Evolutionary conservation across 2,888 invertebrate species (phyloP), one percentile per base, ranked within the genome.

Genomic region (Eupsilia transversa): DNA sequence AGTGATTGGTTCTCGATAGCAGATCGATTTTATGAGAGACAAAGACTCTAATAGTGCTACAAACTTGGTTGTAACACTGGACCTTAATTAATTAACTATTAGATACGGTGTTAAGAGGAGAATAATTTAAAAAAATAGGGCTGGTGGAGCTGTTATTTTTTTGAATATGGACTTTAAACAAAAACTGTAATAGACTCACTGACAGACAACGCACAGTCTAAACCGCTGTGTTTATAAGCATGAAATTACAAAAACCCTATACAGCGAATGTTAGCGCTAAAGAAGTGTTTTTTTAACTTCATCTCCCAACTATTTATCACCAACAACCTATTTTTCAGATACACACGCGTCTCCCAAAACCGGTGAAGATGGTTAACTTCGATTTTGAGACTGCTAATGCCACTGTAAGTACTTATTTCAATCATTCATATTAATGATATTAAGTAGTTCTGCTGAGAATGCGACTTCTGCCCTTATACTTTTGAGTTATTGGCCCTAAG

Each of bases 351-450:
- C 17, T 27, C 6, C 5, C 9, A 30, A 59, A 35, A n/a, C 33
- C 3, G 1, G 27, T 14, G 23, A 77, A 64, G 43, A 77, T 77
- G 77, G 76, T 77, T 9, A 59, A 75, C 30, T 77, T 77, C 38
- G 57, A 77, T 33, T 54, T 64, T 1, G 59, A 43, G 35, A 77
- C 81, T 14, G 77, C 77, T 27, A 27, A 64, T 60, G 76, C 81
- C 30, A 59, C 57, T 33, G 77, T 77, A 54, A 77, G 77, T 64
- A 46, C 10, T 35, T 23, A 23, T 70, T 27, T 27, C 1, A 69
- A 68, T n/a, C n/a, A 43, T 17, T 49, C 0, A 4, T 41, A 20
- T 38, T 35, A 2, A 6, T 46, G 20, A 30, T 17, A 38, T 27
- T 38, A 27, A 9, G 30, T n/a, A 23, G 17, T 41, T 30, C 10